phyloP scores from a whole-genome alignment of 2,113 vertebrate species.

The Silurus glanis region DNA sequence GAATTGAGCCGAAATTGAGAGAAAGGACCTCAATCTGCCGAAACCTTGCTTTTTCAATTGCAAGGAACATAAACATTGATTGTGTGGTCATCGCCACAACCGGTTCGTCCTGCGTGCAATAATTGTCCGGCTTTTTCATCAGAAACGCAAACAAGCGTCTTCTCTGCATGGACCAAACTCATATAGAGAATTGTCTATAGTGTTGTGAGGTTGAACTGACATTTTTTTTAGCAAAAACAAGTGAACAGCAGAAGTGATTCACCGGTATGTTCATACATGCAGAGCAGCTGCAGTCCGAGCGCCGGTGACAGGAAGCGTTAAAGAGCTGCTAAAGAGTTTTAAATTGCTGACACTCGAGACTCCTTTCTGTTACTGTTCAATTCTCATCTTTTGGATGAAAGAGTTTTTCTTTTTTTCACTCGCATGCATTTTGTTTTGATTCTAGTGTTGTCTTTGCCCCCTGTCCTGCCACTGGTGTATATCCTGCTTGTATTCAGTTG shows the following conservation, averaged over 20 bases:
- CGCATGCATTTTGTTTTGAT: too few species aligned
- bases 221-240: slow-evolving; percentile 23
- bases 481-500: too few species aligned
- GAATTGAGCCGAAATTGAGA: slow-evolving; percentile 40
- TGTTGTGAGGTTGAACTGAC: not conserved
- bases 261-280: not conserved
- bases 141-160: slow-evolving; percentile 28
- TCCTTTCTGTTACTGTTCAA: too few species aligned
- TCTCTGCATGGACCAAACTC: slow-evolving; percentile 5
- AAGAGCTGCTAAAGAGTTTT: too few species aligned
- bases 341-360: too few species aligned
- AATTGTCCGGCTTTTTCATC: slow-evolving; percentile 38
- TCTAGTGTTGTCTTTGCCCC: too few species aligned
- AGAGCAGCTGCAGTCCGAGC: not conserved
- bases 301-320: not conserved
- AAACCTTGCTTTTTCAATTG: slow-evolving; percentile 19
- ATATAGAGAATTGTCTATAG: slow-evolving; percentile 17
- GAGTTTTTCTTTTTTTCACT: too few species aligned
- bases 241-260: slow-evolving; percentile 1
- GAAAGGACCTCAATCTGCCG: slow-evolving; percentile 41
- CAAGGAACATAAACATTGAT: slow-evolving; percentile 56
- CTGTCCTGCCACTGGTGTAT: too few species aligned
- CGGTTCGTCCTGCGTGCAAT: slow-evolving; percentile 22
- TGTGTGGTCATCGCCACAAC: slow-evolving; percentile 33
- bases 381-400: too few species aligned